Percentiles rank a stretch among this genome's conserved stretches.
phyloP scores from a whole-genome alignment of 2,113 vertebrate species.

The Pseudonaja textilis region DNA sequence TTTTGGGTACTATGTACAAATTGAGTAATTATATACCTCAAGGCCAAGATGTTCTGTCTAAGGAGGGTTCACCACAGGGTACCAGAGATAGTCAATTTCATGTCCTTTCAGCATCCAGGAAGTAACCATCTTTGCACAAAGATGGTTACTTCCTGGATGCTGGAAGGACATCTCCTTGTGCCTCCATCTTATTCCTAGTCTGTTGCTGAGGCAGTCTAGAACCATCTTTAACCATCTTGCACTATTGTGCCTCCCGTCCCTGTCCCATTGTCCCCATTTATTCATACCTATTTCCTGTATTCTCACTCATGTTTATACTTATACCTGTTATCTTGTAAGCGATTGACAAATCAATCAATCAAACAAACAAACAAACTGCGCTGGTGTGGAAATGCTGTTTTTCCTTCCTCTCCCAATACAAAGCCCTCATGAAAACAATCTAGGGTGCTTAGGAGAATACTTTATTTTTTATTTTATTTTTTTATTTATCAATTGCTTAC shows the following conservation, averaged over 20 bases:
- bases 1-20: neutral
- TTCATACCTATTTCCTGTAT: no score
- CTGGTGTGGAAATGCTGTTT: neutral
- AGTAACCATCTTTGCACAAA: neutral
- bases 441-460: neutral
- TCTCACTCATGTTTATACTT: no score
- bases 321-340: no score
- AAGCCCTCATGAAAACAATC: neutral
- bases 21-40: neutral
- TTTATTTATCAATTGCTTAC: no score
- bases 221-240: neutral
- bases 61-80: neutral
- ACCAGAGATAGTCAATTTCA: neutral
- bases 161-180: neutral
- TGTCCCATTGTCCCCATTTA: no score
- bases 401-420: neutral
- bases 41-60: neutral
- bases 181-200: neutral
- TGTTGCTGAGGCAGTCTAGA: neutral
- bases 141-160: neutral
- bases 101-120: neutral
- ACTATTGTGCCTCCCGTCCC: no score
- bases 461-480: no score
- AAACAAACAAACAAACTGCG: no score
- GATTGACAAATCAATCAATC: no score